Evolutionary conservation across 2,113 vertebrate genomes (phyloP).

Genomic region (Limanda limanda): DNA sequence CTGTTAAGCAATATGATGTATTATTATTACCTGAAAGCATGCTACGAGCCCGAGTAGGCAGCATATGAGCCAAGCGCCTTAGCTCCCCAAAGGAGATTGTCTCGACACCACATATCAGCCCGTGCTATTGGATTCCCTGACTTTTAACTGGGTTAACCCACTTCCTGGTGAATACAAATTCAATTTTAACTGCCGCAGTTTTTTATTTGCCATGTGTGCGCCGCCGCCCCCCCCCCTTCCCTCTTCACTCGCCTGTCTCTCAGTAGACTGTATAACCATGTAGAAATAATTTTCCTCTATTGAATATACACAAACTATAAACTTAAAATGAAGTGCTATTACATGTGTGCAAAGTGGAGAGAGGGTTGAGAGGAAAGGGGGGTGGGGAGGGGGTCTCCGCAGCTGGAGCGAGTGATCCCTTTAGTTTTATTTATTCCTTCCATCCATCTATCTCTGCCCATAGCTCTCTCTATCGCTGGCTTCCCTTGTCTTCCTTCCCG

Average conservation of each 20-base stretch:
- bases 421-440: constrained; percentile 47
- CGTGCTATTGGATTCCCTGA: constrained; percentile 84
- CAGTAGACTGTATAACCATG: constrained; percentile 82
- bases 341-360: constrained; percentile 67
- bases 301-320: constrained; percentile 83
- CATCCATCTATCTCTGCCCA: constrained; percentile 47
- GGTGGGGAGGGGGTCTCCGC: constrained; percentile 26
- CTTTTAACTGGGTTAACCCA: constrained; percentile 87
- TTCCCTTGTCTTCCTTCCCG: constrained; percentile 3
- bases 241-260: constrained; percentile 60
- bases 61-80: constrained; percentile 75
- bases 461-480: constrained; percentile 10
- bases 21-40: constrained; percentile 82
- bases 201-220: constrained; percentile 80
- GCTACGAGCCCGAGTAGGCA: constrained; percentile 73
- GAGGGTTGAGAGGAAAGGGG: constrained; percentile 17
- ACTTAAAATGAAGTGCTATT: constrained; percentile 85
- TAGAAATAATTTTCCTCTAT: constrained; percentile 83
- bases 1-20: constrained; percentile 79
- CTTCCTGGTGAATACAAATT: constrained; percentile 87
- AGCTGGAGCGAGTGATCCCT: constrained; percentile 43
- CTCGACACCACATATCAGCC: constrained; percentile 79
- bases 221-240: constrained; percentile 31
- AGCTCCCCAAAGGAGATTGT: constrained; percentile 82
- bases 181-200: constrained; percentile 84